These are phyloP conservation scores for Hydrophis major DNA, from an alignment of 2,797 vertebrate species.

Conservation along the genomic window DNA sequence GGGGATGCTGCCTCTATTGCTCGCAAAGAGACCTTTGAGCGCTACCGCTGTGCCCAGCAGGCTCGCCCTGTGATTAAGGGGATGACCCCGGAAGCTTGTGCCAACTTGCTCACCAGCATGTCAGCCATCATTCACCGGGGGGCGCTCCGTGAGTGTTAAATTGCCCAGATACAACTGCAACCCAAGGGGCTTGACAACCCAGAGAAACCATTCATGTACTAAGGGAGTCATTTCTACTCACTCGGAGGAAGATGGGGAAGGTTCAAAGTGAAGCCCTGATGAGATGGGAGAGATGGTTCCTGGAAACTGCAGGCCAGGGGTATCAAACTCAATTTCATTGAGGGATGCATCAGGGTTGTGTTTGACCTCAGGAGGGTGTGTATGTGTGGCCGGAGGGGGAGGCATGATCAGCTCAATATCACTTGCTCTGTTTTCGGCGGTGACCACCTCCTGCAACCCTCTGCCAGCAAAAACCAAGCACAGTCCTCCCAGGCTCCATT, in stretches of 20 bases:
- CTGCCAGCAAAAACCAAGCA: too few relatives aligned
- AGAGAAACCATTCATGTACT: not conserved
- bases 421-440: too few relatives aligned
- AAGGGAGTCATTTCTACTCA: not conserved
- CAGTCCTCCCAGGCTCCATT: too few relatives aligned
- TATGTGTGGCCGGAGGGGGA: too few relatives aligned
- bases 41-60: conserved; percentile 85
- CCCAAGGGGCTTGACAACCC: not conserved
- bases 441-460: too few relatives aligned
- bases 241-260: not conserved
- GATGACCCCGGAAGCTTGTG: conserved; percentile 80
- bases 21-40: conserved; percentile 85
- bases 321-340: too few relatives aligned
- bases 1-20: conserved; percentile 79
- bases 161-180: not conserved
- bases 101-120: conserved; percentile 86
- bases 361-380: too few relatives aligned
- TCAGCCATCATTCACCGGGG: conserved; percentile 86
- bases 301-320: too few relatives aligned
- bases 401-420: too few relatives aligned
- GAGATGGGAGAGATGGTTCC: not conserved
- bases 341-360: too few relatives aligned
- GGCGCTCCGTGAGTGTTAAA: conserved; percentile 79
- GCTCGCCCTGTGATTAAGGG: conserved; percentile 74
- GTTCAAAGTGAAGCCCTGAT: not conserved